Percentiles rank a stretch among this genome's conserved stretches.
phyloP scores from a whole-genome alignment of 2,797 vertebrate species.

The Astyanax mexicanus region DNA sequence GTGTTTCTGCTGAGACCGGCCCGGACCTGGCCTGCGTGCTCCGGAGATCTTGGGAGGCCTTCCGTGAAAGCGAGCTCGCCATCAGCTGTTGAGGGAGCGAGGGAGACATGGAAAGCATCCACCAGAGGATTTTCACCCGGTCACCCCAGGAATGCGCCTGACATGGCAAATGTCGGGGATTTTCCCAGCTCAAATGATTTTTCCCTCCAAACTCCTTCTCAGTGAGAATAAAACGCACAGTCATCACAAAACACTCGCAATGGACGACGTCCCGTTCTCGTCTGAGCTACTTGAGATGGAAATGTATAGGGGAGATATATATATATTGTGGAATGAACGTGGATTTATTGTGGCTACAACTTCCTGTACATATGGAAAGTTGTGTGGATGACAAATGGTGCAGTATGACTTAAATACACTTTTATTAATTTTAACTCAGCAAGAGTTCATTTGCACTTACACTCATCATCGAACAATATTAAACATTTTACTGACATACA shows the following conservation, averaged over 20 bases:
- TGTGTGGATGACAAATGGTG: background rate
- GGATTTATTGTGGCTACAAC: background rate
- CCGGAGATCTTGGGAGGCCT: conserved; percentile 16
- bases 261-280: conserved; percentile 44
- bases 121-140: conserved; percentile 66
- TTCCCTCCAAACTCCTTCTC: conserved; percentile 18
- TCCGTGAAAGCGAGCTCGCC: conserved; percentile 79
- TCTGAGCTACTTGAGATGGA: conserved; percentile 43
- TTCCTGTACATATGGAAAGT: too few relatives aligned
- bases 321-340: background rate
- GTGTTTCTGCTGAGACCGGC: conserved; percentile 33
- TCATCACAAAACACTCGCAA: conserved; percentile 34
- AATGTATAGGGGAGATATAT: conserved; percentile 17
- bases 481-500: too few relatives aligned
- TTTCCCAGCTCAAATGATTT: conserved; percentile 63
- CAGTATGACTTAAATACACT: background rate
- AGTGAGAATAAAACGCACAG: conserved; percentile 23
- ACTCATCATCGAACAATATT: too few relatives aligned
- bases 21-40: background rate
- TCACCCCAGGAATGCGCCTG: conserved; percentile 59
- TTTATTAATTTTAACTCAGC: background rate
- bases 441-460: too few relatives aligned
- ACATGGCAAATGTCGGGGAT: conserved; percentile 61
- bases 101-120: conserved; percentile 69
- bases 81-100: conserved; percentile 75